A percentile compares a stretch with the other conserved stretches of the same genome.
phyloP scores from a whole-genome alignment of 2,113 vertebrate species.

The Labrus mixtus region DNA sequence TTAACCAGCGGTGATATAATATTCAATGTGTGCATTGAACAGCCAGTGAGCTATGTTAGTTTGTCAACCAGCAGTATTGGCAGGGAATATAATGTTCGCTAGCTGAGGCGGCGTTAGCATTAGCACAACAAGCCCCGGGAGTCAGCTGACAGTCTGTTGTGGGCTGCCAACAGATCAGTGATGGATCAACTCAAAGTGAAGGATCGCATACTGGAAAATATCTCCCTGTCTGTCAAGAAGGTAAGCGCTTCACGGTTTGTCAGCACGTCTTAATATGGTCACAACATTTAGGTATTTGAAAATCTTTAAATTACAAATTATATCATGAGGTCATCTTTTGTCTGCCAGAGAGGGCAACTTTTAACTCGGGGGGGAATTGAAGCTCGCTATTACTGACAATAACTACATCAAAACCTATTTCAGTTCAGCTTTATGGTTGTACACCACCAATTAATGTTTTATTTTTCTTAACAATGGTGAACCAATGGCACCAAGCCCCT shows the following conservation, averaged over 20 bases:
- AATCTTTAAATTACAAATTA: neutral
- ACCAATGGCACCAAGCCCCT: conserved; percentile 14
- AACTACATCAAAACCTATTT: neutral
- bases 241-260: conserved; percentile 74
- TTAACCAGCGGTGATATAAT: neutral
- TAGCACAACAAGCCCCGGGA: conserved; percentile 58
- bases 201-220: conserved; percentile 97
- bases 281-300: neutral
- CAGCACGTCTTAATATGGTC: neutral
- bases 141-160: conserved; percentile 81
- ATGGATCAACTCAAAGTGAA: conserved; percentile 97
- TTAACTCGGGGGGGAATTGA: conserved; percentile 16
- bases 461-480: neutral
- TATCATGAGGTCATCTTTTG: conserved; percentile 47
- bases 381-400: neutral
- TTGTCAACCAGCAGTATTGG: neutral
- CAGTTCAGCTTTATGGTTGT: neutral
- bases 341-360: conserved; percentile 57
- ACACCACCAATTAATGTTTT: neutral
- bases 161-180: conserved; percentile 67
- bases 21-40: neutral
- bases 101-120: conserved; percentile 62
- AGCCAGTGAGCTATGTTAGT: neutral
- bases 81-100: conserved; percentile 31
- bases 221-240: conserved; percentile 96